Evolutionary conservation across 2,113 vertebrate genomes (phyloP).

Genomic region (Herpailurus yagouaroundi): DNA sequence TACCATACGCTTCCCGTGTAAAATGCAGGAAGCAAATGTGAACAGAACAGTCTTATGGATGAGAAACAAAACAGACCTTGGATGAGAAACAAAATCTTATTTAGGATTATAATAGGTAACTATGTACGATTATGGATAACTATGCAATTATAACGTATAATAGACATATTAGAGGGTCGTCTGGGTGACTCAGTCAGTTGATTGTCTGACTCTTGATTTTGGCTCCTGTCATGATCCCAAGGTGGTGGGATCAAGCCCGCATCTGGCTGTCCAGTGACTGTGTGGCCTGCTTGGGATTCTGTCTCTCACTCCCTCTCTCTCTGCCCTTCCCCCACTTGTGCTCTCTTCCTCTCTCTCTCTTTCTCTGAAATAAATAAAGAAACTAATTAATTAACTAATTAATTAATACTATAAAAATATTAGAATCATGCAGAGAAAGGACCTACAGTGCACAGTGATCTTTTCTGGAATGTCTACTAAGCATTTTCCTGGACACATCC

Average conservation of each 20-base stretch:
- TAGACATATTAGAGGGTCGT: not conserved
- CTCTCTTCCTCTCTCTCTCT: too few relatives aligned
- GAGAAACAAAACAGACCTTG: not conserved
- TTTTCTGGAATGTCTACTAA: not conserved
- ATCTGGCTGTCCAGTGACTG: too few relatives aligned
- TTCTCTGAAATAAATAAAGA: too few relatives aligned
- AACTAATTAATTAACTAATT: too few relatives aligned
- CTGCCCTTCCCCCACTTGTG: too few relatives aligned
- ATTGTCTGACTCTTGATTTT: too few relatives aligned
- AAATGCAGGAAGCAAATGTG: constrained; percentile 9
- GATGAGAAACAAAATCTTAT: not conserved
- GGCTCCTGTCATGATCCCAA: too few relatives aligned
- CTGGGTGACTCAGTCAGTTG: too few relatives aligned
- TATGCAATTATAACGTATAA: not conserved
- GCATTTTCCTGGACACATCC: not conserved
- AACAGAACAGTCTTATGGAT: not conserved
- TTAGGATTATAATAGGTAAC: constrained; percentile 2
- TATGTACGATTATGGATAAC: not conserved
- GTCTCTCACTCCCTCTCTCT: too few relatives aligned
- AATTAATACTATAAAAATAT: not conserved
- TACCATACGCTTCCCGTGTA: not conserved
- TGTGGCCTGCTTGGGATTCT: too few relatives aligned
- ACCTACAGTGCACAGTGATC: not conserved
- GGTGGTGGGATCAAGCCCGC: too few relatives aligned
- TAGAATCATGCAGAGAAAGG: not conserved